Conservation (phyloP, 2,888 invertebrate genomes). For the Hofmannophila pseudospretella region DNA sequence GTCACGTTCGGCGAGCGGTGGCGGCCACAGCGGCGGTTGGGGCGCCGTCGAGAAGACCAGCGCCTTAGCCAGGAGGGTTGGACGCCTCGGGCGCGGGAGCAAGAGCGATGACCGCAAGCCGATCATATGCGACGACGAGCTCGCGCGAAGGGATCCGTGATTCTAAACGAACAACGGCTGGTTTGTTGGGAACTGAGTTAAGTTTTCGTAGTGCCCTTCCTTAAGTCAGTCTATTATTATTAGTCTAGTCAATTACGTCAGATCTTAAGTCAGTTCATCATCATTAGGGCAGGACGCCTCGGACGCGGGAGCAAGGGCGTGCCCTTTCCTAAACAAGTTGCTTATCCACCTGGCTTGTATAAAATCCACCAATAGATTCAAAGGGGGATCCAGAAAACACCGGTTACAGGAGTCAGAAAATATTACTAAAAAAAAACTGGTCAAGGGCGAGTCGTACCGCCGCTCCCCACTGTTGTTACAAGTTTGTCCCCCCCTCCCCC, state of each 20-base stretch:
- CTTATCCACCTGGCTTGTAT: no score
- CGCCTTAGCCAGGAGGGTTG: constrained; percentile 57
- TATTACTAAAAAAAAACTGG: no score
- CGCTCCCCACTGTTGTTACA: no score
- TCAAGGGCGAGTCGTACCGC: no score
- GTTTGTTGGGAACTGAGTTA: background rate
- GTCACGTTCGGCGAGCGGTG: constrained; percentile 56
- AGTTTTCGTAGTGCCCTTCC: background rate
- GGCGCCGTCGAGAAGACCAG: constrained; percentile 69
- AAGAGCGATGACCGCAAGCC: constrained; percentile 67
- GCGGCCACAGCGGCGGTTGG: constrained; percentile 58
- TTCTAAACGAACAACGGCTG: constrained; percentile 27
- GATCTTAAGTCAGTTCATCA: background rate
- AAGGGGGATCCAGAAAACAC: no score
- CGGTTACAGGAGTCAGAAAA: no score
- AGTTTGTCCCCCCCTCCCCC: no score
- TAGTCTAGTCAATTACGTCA: background rate
- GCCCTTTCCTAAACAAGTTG: no score
- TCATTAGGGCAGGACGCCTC: no score
- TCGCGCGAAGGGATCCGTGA: constrained; percentile 61
- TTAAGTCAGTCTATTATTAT: no score
- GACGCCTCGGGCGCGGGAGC: constrained; percentile 51
- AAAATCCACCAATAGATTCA: no score
- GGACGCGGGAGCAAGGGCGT: no score
- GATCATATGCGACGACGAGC: constrained; percentile 66